phyloP scores from a whole-genome alignment of 1,140 invertebrate species.

The Nephila pilipes region DNA sequence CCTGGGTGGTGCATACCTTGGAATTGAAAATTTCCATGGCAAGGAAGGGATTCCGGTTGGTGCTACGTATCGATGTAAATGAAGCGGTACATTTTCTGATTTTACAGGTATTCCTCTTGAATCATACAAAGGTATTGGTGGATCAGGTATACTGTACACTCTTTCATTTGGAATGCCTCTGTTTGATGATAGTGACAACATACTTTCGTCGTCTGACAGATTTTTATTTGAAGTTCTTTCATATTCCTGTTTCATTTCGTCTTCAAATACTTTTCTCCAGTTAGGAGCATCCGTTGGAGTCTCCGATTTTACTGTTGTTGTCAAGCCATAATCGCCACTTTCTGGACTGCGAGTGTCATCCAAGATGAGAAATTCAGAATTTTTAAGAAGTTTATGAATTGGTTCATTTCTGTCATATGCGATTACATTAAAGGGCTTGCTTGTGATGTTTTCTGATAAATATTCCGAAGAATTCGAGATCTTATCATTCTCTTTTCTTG shows the following conservation, averaged over 20 bases:
- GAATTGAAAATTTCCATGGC: constrained; percentile 70
- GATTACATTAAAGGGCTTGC: not conserved
- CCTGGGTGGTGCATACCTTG: constrained; percentile 60
- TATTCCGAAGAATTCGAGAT: not conserved
- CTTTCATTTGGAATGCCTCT: not conserved
- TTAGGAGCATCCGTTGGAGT: not conserved
- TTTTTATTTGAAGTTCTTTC: not conserved
- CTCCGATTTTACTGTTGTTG: not conserved
- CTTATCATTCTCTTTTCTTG: not conserved
- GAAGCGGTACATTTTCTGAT: constrained; percentile 71
- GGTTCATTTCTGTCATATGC: not conserved
- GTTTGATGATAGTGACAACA: not conserved
- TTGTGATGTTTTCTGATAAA: not conserved
- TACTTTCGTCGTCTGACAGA: not conserved
- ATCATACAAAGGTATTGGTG: constrained; percentile 41
- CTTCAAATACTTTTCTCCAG: constrained; percentile 61
- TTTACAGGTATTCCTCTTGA: constrained; percentile 59
- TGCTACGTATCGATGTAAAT: constrained; percentile 68
- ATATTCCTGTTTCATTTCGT: constrained; percentile 38
- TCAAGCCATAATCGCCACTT: not conserved
- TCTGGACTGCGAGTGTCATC: constrained; percentile 5
- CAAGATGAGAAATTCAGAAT: constrained; percentile 61
- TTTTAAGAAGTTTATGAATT: not conserved
- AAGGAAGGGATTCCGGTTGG: constrained; percentile 50
- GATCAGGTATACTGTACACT: constrained; percentile 48